A percentile compares a stretch with the other conserved stretches of the same genome.
Evolutionary conservation across 2,888 invertebrate genomes (phyloP).

Genomic region (Netelia fuscicornis): DNA sequence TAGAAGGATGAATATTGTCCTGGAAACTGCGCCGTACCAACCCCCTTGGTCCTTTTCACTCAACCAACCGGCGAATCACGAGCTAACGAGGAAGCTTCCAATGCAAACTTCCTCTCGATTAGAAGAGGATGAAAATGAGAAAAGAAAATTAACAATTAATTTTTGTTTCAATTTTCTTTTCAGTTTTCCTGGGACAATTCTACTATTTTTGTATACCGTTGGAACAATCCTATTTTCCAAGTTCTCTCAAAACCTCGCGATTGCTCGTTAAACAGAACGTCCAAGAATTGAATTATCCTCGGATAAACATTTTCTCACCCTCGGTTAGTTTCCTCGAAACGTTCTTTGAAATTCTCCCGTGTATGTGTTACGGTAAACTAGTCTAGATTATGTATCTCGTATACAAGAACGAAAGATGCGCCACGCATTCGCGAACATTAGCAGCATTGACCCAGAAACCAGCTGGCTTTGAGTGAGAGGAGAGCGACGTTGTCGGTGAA

Average conservation of each 20-base stretch:
- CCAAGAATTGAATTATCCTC: conserved; percentile 7
- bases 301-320: conserved; percentile 11
- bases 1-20: conserved; percentile 68
- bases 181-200: too few species aligned
- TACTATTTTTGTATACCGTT: background rate
- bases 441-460: conserved; percentile 77
- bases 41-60: conserved; percentile 65
- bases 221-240: background rate
- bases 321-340: conserved; percentile 23
- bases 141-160: too few species aligned
- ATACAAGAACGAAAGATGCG: background rate
- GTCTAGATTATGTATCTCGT: background rate
- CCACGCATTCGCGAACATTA: conserved; percentile 56
- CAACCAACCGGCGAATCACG: conserved; percentile 67
- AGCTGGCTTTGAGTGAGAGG: conserved; percentile 64
- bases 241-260: too few species aligned
- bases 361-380: background rate
- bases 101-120: background rate
- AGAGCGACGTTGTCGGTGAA: conserved; percentile 61
- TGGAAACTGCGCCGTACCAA: conserved; percentile 68
- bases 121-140: conserved; percentile 14
- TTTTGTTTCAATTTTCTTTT: too few species aligned
- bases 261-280: background rate
- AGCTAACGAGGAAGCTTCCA: conserved; percentile 24
- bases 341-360: conserved; percentile 8